Percentiles rank a stretch among this genome's conserved stretches.
phyloP scores from a whole-genome alignment of 2,797 vertebrate genomes.

The Florisuga fusca region DNA sequence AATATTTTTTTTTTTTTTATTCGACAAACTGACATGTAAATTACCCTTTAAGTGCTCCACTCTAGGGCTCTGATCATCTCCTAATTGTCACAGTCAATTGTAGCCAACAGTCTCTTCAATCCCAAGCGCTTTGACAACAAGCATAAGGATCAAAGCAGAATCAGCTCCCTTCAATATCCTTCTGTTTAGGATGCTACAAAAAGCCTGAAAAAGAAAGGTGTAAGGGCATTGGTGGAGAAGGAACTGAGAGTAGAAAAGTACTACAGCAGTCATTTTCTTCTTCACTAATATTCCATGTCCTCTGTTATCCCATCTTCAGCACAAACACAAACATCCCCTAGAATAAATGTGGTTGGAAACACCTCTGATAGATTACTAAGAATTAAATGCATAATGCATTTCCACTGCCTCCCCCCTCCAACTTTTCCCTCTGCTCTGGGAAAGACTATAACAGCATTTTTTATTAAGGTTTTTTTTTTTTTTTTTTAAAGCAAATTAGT shows the following conservation, averaged over 20 bases:
- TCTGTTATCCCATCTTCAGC: conserved; percentile 70
- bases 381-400: conserved; percentile 57
- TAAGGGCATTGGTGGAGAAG: conserved; percentile 80
- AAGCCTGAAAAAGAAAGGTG: conserved; percentile 83
- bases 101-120: conserved; percentile 99
- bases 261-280: conserved; percentile 79
- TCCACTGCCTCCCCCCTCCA: background rate
- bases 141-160: conserved; percentile 92
- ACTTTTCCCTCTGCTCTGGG: background rate
- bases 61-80: conserved; percentile 93
- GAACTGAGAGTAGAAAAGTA: conserved; percentile 76
- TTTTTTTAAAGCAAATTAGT: background rate
- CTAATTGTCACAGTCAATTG: conserved; percentile 99
- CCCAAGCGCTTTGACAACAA: conserved; percentile 96
- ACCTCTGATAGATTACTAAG: conserved; percentile 21
- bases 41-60: conserved; percentile 97
- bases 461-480: background rate
- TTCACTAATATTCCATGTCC: conserved; percentile 70
- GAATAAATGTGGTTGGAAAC: conserved; percentile 68
- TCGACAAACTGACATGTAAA: conserved; percentile 98
- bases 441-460: background rate
- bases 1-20: conserved; percentile 96
- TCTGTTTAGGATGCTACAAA: conserved; percentile 86
- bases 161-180: conserved; percentile 88
- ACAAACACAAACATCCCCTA: conserved; percentile 73